Conservation (phyloP, 2,888 invertebrate species). For the Cistogaster globosa region DNA sequence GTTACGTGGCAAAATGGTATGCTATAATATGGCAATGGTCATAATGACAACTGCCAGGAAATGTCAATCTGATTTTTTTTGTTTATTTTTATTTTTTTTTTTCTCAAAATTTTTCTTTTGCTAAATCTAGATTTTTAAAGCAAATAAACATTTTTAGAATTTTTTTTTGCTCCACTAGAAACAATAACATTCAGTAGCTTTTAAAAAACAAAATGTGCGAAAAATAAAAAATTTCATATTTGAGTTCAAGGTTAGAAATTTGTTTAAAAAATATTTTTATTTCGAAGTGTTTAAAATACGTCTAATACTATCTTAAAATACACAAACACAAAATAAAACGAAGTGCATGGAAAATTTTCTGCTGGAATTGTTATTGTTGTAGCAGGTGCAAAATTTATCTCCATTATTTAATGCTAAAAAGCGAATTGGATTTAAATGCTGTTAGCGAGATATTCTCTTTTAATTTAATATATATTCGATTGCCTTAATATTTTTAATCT, state of each 20-base stretch:
- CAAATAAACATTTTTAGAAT: conserved; percentile 41
- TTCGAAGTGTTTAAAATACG: background rate
- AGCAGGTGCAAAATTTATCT: too few species aligned
- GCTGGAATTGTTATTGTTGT: too few species aligned
- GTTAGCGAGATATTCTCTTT: too few species aligned
- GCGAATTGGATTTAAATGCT: too few species aligned
- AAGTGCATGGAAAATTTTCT: background rate
- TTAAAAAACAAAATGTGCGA: background rate
- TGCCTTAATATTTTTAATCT: too few species aligned
- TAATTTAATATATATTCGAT: too few species aligned
- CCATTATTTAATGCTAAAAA: too few species aligned
- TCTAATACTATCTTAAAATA: background rate
- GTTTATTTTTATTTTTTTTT: background rate
- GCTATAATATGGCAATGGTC: conserved; percentile 27
- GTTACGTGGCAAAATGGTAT: conserved; percentile 36
- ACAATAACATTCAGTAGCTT: conserved; percentile 29
- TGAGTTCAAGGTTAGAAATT: conserved; percentile 36
- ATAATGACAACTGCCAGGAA: conserved; percentile 65
- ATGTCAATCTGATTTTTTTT: conserved; percentile 47
- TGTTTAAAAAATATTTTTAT: background rate
- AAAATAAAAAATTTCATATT: background rate
- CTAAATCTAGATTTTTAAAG: conserved; percentile 1
- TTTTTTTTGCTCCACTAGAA: conserved; percentile 43
- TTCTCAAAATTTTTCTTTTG: background rate
- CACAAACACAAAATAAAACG: background rate